Base-by-base conservation (phyloP, 2,797 vertebrate genomes). In the Tauraco hartlaubi region DNA sequence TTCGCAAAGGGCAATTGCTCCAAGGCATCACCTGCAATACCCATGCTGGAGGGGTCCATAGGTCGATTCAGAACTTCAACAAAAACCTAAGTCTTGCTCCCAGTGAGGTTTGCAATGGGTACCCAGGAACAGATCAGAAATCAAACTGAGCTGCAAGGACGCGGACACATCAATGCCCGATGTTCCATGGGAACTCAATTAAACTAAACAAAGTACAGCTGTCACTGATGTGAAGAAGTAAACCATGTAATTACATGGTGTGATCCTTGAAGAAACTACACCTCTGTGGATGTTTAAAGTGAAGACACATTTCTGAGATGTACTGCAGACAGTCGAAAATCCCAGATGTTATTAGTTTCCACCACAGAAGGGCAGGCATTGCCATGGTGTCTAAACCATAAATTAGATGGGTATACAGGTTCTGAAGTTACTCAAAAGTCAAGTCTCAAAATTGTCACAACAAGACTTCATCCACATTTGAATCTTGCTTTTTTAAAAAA, bases 251-350 rank as follows among this genome's bases (percentile, higher is more conserved):
- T 72, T 91, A 56, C 52, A 71, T 1, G 19, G 35, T 12, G 19
- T 17, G 15, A 37, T 85, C 85, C 71, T 82, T 69, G 48, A 62
- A 64, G 51, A 87, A 91, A 71, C 51, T 51, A 74, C 64, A 85
- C 56, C 23, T 90, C 35, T 81, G 74, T 55, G 88, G 31, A 54
- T 96, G n/a, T 75, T 85, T 46, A 69, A 85, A 78, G 69, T 48
- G 48, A 93, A 91, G 54, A 46, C 15, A 14, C 22, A 1, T 54
- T 63, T 64, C 63, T 87, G 90, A 88, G 62, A 73, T 17, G 21
- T 41, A 68, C 41, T 69, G 33, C 43, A 59, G 49, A 56, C 85
- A 49, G 54, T 18, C 37, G 64, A 74, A 93, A 67, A 78, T 69
- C 71, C 80, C 87, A 93, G 43, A 22, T 7, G 22, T n/a, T 58